A percentile compares a stretch with the other conserved stretches of the same genome.
Evolutionary conservation across 2,797 vertebrate species (phyloP).

Genomic region (Acrossocheilus wenchowensis): DNA sequence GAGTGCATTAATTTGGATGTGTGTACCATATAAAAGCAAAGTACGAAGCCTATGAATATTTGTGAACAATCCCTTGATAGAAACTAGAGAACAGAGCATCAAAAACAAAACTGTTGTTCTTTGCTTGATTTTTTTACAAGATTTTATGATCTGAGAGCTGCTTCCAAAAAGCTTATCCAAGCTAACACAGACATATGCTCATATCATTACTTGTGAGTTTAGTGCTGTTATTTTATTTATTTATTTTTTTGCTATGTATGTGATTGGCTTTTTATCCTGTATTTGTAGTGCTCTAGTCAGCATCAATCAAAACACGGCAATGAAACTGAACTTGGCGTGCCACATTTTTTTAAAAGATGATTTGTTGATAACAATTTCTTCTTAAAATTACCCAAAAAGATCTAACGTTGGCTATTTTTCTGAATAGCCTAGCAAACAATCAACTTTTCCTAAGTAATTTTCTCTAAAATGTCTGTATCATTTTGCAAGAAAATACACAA

Average conservation of each 20-base stretch:
- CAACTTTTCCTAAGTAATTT: neutral
- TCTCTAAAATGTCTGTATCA: neutral
- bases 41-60: conserved; percentile 23
- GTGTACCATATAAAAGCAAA: neutral
- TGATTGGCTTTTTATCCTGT: conserved; percentile 61
- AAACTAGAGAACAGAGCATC: neutral
- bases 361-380: conserved; percentile 71
- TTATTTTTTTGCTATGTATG: conserved; percentile 61
- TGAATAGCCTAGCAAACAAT: neutral
- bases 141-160: neutral
- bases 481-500: neutral
- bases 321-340: conserved; percentile 74
- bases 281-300: conserved; percentile 71
- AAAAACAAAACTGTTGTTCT: neutral
- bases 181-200: neutral
- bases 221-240: neutral
- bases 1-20: neutral
- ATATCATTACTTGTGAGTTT: neutral
- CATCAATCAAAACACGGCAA: conserved; percentile 73
- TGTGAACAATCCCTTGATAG: neutral
- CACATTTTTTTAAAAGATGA: conserved; percentile 76
- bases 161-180: neutral
- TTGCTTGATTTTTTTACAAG: neutral
- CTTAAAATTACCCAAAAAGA: conserved; percentile 63
- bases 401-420: conserved; percentile 62